These are phyloP conservation scores for Andricus curvator DNA, from an alignment of 2,888 invertebrate species.

Conservation along the genomic window DNA sequence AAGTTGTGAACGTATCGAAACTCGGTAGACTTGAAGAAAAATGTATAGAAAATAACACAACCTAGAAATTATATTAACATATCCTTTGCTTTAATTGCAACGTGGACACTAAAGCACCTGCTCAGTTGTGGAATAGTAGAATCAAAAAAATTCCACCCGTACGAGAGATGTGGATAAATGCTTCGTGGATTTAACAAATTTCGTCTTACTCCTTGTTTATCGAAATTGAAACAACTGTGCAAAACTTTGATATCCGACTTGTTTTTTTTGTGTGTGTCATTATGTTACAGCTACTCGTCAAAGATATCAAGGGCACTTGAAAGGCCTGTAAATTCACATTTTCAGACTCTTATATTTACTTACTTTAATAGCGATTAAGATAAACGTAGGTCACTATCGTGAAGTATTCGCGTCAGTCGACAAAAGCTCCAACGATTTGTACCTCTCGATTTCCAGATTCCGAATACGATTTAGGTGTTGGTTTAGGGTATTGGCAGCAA, in stretches of 20 bases:
- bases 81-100: constrained; percentile 35
- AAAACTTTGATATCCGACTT: constrained; percentile 46
- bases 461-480: constrained; percentile 71
- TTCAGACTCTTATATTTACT: constrained; percentile 22
- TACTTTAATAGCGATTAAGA: constrained; percentile 13
- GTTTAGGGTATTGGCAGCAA: constrained; percentile 68
- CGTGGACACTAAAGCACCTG: constrained; percentile 7
- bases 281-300: constrained; percentile 22
- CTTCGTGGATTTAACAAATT: constrained; percentile 14
- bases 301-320: constrained; percentile 40
- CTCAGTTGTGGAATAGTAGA: background rate
- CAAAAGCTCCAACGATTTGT: constrained; percentile 68
- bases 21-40: background rate
- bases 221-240: constrained; percentile 42
- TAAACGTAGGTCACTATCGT: constrained; percentile 69
- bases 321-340: constrained; percentile 26
- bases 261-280: constrained; percentile 1
- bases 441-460: constrained; percentile 67
- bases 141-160: background rate
- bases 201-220: constrained; percentile 13
- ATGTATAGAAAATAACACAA: constrained; percentile 41
- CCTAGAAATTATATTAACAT: constrained; percentile 20
- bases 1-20: background rate
- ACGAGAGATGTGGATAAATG: background rate
- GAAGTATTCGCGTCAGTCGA: constrained; percentile 72